Evolutionary conservation across 2,797 vertebrate genomes (phyloP), one percentile per base, ranked within the genome.

Genomic region (Amphiprion clarkii): DNA sequence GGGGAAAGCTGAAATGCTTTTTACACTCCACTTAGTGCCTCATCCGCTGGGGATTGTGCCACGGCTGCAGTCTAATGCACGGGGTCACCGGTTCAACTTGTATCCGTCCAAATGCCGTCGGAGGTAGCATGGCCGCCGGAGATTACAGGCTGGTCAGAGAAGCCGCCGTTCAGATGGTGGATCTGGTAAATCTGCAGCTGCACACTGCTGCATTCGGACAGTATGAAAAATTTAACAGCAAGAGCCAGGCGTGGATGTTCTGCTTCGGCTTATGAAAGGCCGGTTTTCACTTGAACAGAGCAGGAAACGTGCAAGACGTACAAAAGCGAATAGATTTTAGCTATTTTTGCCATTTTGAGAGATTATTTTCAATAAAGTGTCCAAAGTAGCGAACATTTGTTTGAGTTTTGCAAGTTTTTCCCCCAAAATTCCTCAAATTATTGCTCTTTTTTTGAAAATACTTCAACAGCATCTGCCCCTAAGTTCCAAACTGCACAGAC

Each of bases 11-110:
- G 48, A 56, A 57, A 64, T 31, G 59, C 61, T 69, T 76, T 71
- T 61, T 67, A 31, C 58, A 39, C 58, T 71, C 61, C 64, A 74
- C 25, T 83, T 56, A 73, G 54, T 11, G 33, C 46, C 33, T 27
- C 6, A 6, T 76, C 69, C 51, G 0, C 12, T 27, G 27, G 31
- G 71, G 56, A 70, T 31, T 48, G 81, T 9, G 53, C 14, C 53
- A 23, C 1, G 60, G 63, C 69, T 46, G 68, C 53, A 11, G 61
- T 4, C 71, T 84, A 81, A 84, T 76, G 80, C 75, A 48, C 0
- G 48, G 60, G 83, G 74, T 89, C 86, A 52, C 0, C 1, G 70
- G 83, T 83, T 90, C 81, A 81, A 61, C 65, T 61, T 39, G 56
- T 7, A 21, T 82, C 71, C 5, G 33, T 67, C 76, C 75, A 78